Base-by-base conservation (phyloP, 2,888 invertebrate genomes). In the Ischnus inquisitorius region DNA sequence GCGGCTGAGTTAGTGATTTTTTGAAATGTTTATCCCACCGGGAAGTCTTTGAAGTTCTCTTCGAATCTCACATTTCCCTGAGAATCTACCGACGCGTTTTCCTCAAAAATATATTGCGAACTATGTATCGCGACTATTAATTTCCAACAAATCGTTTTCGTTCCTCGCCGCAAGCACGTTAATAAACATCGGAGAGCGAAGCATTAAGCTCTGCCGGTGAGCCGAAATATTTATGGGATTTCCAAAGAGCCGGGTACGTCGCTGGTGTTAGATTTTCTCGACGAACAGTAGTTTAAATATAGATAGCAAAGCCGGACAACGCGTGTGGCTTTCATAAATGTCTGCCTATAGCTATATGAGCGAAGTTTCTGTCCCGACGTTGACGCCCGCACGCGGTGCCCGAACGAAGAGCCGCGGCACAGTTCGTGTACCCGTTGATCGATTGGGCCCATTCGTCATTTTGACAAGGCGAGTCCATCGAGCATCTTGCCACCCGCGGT, bases 381-480 rank as follows among this genome's bases (percentile, higher is more conserved):
- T 48, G 72, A 65, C 77, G 79, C 19, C 79, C 83, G 71, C 79
- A 72, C 83, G 76, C 76, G 71, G 79, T 57, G 83, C 71, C 75
- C 28, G 68, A 65, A 25, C 76, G 46, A 72, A 77, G 79, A 81
- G 74, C 57, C 54, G 25, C n/a, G n/a, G n/a, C 54, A 75, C 75
- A 72, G 65, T 75, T 82, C 79, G 75, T 75, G 77, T 72, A 75
- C 86, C 64, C 62, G 60, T 69, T 82, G 83, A 86, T 83, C 85
- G 86, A 82, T 89, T 86, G 86, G 87, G 83, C 87, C 87, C 89
- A 89, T 89, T 88, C 88, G 90, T 90, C 90, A 90, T 89, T 89
- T 88, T 88, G 85, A 88, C 88, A 88, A 84, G 85, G 64, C 76
- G 71, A 83, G 84, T 86, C 78, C 84, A 86, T 86, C 80, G 84